Conservation (phyloP, 2,797 vertebrate species). For the Linurgus olivaceus region DNA sequence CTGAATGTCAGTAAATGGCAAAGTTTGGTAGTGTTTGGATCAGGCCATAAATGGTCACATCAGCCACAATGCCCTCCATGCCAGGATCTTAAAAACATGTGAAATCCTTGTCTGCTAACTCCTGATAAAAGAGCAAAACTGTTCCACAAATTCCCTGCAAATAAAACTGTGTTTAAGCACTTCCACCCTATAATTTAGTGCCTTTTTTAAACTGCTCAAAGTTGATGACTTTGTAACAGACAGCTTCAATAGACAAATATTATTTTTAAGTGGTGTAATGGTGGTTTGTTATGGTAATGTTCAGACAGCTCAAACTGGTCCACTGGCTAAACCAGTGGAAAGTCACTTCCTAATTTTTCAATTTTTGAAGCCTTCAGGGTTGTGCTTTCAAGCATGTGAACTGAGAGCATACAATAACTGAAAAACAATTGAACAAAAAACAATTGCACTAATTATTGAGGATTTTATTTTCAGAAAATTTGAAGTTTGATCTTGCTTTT, state of each 20-base stretch:
- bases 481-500: background rate
- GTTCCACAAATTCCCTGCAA: background rate
- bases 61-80: background rate
- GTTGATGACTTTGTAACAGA: background rate
- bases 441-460: background rate
- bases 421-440: background rate
- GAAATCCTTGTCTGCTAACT: background rate
- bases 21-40: background rate
- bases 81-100: background rate
- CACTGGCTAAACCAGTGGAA: background rate
- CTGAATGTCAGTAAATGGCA: background rate
- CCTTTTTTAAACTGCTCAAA: background rate
- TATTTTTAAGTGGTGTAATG: slow-evolving; percentile 18
- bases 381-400: background rate
- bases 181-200: background rate
- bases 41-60: background rate
- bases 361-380: background rate
- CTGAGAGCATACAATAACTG: background rate
- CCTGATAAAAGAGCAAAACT: background rate
- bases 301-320: background rate
- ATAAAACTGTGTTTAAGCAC: background rate
- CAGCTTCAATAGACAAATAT: slow-evolving; percentile 21
- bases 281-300: background rate
- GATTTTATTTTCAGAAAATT: background rate
- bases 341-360: background rate